A percentile compares a stretch with the other conserved stretches of the same genome.
These are phyloP conservation scores for Lymantria dispar DNA, from an alignment of 2,888 invertebrate species.

Conservation along the genomic window DNA sequence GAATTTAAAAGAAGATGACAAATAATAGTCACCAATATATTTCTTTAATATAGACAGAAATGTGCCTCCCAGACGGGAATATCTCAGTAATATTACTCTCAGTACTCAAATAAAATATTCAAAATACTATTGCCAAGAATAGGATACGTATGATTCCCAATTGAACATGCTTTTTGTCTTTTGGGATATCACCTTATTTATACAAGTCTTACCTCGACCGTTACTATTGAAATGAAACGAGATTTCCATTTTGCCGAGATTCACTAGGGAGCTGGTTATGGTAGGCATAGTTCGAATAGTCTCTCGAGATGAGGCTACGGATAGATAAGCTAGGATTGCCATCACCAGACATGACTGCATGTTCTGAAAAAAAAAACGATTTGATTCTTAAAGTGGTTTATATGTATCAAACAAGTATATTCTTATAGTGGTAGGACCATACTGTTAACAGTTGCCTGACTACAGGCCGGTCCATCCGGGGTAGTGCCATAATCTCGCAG, in stretches of 20 bases:
- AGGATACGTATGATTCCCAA: neutral
- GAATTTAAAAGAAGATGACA: no score
- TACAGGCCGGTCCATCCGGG: no score
- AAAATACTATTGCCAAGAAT: constrained; percentile 2
- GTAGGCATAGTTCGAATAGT: constrained; percentile 48
- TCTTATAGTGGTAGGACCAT: no score
- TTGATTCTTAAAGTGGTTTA: no score
- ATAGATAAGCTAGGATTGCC: constrained; percentile 34
- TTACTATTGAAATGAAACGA: constrained; percentile 61
- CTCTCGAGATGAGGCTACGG: constrained; percentile 38
- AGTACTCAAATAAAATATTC: neutral
- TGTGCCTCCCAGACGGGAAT: no score
- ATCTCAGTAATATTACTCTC: no score
- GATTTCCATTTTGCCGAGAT: constrained; percentile 73
- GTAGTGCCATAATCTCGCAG: no score
- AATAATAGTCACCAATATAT: no score
- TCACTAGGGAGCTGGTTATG: constrained; percentile 65
- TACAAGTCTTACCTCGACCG: constrained; percentile 46
- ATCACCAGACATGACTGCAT: constrained; percentile 33
- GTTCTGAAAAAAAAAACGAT: constrained; percentile 18
- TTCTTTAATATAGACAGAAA: no score
- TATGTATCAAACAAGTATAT: no score
- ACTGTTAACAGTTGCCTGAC: no score
- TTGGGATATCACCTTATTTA: constrained; percentile 4
- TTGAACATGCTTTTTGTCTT: constrained; percentile 5